Base-by-base conservation (phyloP, 2,797 vertebrate genomes). In the Cyclopterus lumpus region DNA sequence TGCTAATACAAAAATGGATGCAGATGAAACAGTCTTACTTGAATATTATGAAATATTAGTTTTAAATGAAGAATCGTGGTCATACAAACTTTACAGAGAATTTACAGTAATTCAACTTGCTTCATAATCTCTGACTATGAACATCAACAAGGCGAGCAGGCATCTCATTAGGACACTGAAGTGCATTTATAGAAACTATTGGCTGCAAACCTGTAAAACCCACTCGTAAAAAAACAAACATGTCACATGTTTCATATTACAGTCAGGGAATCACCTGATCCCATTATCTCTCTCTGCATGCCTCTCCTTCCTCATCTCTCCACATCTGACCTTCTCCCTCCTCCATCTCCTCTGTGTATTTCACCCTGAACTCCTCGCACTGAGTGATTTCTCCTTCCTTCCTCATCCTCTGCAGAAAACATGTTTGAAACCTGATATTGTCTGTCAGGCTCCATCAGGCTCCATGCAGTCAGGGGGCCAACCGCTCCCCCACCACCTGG, bases 361-460 rank as follows among this genome's bases (percentile, higher is more conserved):
- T 60, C 67, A 53, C 71, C 68, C 46, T 8, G n/a, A 26, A 1
- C 75, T 67, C 34, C 20, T 61, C n/a, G 1, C 6, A 26, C 54
- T 59, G 53, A 62, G 42, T 63, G 63, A 63, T 71, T 72, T 73
- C 44, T 53, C 30, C 54, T 65, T 72, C 55, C 51, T 71, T 18
- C 22, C 72, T 48, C 22, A 22, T 60, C 40, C 18, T 36, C 58
- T 55, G 28, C 66, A 63, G 59, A 63, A 68, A 80, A 67, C 74
- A 60, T 46, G 77, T 84, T 75, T 77, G 77, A 83, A 82, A 82
- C 67, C 82, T 82, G 68, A 82, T 85, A 72, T 80, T 62, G 66
- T 79, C 72, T 81, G 86, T 86, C 86, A 86, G 84, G 65, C 67
- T 79, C 70, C 59, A 85, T 90, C 83, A 82, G 72, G 36, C 48